Base-by-base conservation (phyloP, 2,888 invertebrate genomes). In the Brachypalpus laphriformis region DNA sequence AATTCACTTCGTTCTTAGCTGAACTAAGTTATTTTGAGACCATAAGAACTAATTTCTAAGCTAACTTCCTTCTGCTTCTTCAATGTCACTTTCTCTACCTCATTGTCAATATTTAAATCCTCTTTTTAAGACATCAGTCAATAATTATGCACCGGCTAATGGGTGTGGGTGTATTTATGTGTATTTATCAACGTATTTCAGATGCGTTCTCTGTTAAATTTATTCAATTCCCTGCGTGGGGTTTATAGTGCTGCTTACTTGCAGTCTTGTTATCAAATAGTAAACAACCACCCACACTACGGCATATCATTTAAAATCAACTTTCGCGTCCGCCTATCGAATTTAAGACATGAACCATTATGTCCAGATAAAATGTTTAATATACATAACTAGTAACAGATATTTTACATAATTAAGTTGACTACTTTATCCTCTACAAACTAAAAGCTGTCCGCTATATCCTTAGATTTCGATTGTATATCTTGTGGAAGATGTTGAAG, bases 401-500 rank as follows among this genome's bases (percentile, higher is more conserved):
- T 54, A 72, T 18, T 68, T 57, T 66, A 74, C 74, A 74, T 63
- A 72, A 66, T 57, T 37, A 57, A 28, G 40, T 66, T 7, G 37
- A 25, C 47, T 34, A 63, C 45, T 66, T 61, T 47, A 54, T 75
- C 47, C 49, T 25, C 3, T 28, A 42, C 8, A 31, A 18, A 42
- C 16, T 45, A 49, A 57, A 28, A 40, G 14, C 31, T 40, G 42
- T 31, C 49, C 8, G 7, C 22, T 16, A 4, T 14, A 4, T 25
- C 45, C 16, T 70, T 57, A 85, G 47, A 85, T 85, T 42, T 85
- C 85, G 75, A 85, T 76, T 18, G 51, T 59, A 37, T 85, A 80
- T 18, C 61, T 70, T 28, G 66, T 47, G 6, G 80, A 57, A 14
- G 75, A 76, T 66, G 85, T 66, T 25, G 25, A 25, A 25, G 25